Conservation (phyloP, 2,113 vertebrate genomes). For the Crotalus helleri region DNA sequence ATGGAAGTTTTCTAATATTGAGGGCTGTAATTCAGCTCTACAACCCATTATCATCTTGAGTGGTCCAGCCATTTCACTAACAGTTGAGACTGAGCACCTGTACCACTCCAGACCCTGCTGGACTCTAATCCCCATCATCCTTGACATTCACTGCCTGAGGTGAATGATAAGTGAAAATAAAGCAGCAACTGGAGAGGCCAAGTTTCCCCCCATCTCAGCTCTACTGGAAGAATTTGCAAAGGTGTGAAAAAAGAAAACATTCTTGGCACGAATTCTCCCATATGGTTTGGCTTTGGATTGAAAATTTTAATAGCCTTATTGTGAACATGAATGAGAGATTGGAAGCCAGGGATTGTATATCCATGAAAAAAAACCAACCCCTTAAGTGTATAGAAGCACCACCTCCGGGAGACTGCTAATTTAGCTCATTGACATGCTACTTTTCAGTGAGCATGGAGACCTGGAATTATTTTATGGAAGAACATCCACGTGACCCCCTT, state of each 20-base stretch:
- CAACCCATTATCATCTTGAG: not conserved
- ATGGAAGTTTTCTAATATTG: not conserved
- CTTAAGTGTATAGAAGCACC: not conserved
- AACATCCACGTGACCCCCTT: not conserved
- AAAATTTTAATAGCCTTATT: conserved; percentile 35
- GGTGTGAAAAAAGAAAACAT: not conserved
- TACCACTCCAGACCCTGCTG: not conserved
- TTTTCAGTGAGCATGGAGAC: not conserved
- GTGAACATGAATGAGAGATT: conserved; percentile 31
- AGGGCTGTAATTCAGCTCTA: not conserved
- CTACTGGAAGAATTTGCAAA: not conserved
- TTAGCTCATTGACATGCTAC: not conserved
- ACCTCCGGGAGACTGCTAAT: not conserved
- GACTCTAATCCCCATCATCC: not conserved
- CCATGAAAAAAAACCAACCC: not conserved
- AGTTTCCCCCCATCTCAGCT: not conserved
- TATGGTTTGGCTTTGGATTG: conserved; percentile 35
- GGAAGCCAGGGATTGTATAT: no score
- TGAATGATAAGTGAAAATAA: no score
- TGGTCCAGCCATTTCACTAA: not conserved
- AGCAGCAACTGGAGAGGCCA: not conserved
- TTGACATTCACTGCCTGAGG: not conserved
- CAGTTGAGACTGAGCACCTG: no score
- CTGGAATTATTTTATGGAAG: not conserved
- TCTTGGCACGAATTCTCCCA: conserved; percentile 37